These are phyloP conservation scores for Macaca fascicularis DNA, from an alignment of 2,113 vertebrate genomes.

Conservation along the genomic window T2T-MFA8v1.1 NC_088385.1:111203001-111203500, in stretches of 20 bases:
- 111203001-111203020: too few relatives aligned
- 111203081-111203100: background rate
- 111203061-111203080: background rate
- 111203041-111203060: too few relatives aligned
- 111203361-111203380: background rate
- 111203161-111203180: background rate
- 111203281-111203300: background rate
- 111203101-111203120: background rate
- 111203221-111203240: background rate
- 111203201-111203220: background rate
- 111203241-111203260: background rate
- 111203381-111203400: background rate
- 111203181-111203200: background rate
- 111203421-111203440: background rate
- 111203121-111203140: background rate
- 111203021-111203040: too few relatives aligned
- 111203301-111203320: background rate
- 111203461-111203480: background rate
- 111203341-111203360: background rate
- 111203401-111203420: background rate
- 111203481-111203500: background rate
- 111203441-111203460: background rate
- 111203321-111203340: background rate
- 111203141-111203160: background rate
- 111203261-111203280: background rate